These are phyloP conservation scores for Hirtodrosophila alboralis DNA, from an alignment of 2,888 invertebrate species.

Conservation along the genomic window DNA sequence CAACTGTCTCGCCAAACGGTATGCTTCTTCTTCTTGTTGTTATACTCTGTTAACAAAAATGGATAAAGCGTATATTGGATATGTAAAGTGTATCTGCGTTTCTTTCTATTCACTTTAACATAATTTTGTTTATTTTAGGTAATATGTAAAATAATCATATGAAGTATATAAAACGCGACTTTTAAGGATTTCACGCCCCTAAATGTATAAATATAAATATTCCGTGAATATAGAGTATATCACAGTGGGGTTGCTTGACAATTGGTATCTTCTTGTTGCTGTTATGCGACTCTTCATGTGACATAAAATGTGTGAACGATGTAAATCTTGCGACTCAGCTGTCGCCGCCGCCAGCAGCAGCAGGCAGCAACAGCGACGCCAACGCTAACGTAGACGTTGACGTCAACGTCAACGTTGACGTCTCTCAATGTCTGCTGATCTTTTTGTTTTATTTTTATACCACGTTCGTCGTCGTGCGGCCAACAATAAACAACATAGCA, in stretches of 20 bases:
- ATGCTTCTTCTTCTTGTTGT: slow-evolving; percentile 26
- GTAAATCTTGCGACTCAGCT: slow-evolving; percentile 74
- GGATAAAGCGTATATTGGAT: too few species aligned
- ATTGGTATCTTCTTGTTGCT: slow-evolving; percentile 28
- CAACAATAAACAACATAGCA: slow-evolving; percentile 19
- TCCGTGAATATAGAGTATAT: too few species aligned
- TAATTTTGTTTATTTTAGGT: too few species aligned
- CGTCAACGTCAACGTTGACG: slow-evolving; percentile 11
- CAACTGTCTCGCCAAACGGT: slow-evolving; percentile 69
- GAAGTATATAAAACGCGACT: too few species aligned
- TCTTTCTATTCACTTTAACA: too few species aligned
- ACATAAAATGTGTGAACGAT: slow-evolving; percentile 81
- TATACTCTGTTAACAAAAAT: too few species aligned
- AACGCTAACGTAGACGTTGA: too few species aligned
- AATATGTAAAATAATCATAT: too few species aligned
- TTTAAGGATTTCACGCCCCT: too few species aligned
- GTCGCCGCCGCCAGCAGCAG: slow-evolving; percentile 45
- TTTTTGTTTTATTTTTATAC: slow-evolving; percentile 67
- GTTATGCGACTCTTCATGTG: slow-evolving; percentile 62
- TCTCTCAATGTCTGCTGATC: slow-evolving; percentile 68
- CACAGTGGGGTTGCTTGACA: too few species aligned
- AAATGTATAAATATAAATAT: too few species aligned
- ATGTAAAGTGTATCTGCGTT: too few species aligned
- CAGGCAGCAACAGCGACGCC: slow-evolving; percentile 7
- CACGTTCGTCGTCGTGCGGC: slow-evolving; percentile 41